phyloP scores from a whole-genome alignment of 2,797 vertebrate species.

The Rhynchonycteris naso region DNA sequence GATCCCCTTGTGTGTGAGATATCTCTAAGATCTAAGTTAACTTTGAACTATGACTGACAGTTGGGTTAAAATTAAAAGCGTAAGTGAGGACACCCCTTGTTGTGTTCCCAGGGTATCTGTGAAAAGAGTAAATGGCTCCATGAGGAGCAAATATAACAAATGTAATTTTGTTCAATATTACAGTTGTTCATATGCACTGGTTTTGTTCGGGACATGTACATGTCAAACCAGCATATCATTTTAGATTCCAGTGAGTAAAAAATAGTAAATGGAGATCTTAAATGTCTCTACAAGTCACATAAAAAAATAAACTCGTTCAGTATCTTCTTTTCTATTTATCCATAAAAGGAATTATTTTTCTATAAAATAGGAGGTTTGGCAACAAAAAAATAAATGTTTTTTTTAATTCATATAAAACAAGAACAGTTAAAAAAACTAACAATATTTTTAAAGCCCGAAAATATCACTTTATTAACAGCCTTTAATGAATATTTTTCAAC shows the following conservation, averaged over 20 bases:
- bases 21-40: background rate
- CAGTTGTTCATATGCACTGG: no score
- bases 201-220: background rate
- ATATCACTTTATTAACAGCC: background rate
- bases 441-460: background rate
- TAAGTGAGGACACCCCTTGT: rapidly evolving
- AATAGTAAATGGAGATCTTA: background rate
- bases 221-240: no score
- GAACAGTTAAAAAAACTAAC: background rate
- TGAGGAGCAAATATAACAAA: no score
- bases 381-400: background rate
- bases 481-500: background rate
- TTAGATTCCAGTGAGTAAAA: background rate
- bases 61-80: background rate
- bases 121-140: background rate
- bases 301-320: background rate
- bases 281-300: background rate
- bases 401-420: background rate
- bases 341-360: background rate
- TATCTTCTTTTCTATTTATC: background rate
- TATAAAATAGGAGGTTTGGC: background rate
- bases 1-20: rapidly evolving
- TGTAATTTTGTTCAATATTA: background rate
- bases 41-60: background rate
- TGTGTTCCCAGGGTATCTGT: background rate